Percentiles rank a stretch among this genome's conserved stretches.
These are phyloP conservation scores for Fulica atra DNA, from an alignment of 2,113 vertebrate genomes.

Conservation along the genomic window DNA sequence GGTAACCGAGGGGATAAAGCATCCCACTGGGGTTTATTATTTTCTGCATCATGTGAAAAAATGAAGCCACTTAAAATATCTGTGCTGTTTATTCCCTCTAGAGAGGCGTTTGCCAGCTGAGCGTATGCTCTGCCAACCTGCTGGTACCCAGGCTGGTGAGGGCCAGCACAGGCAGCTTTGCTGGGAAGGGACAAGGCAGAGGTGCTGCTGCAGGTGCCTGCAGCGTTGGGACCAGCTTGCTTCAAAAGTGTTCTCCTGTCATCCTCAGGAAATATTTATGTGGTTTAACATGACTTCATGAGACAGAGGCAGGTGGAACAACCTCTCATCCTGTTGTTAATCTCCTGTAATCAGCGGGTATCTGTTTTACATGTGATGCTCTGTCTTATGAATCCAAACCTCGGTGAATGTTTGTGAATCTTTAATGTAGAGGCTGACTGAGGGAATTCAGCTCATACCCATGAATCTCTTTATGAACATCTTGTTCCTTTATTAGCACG, in stretches of 20 bases:
- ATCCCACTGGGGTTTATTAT: rapidly evolving
- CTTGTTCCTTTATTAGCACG: slow-evolving; percentile 3
- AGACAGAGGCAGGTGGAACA: neutral
- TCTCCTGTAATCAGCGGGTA: slow-evolving; percentile 19
- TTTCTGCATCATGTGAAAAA: neutral
- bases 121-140: neutral
- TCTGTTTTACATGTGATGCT: neutral
- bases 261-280: neutral
- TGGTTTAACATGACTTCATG: neutral
- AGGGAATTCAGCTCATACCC: neutral
- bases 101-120: neutral
- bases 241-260: neutral
- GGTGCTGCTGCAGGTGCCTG: rapidly evolving
- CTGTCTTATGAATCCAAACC: neutral
- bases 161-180: neutral
- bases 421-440: neutral
- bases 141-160: neutral
- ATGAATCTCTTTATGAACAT: neutral
- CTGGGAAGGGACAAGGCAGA: neutral
- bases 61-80: neutral
- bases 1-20: neutral
- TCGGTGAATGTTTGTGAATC: neutral
- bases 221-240: rapidly evolving
- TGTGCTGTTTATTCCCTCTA: neutral
- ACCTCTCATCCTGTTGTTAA: neutral